Base-by-base conservation (phyloP, 1,140 invertebrate genomes). In the Cotesia glomerata region DNA sequence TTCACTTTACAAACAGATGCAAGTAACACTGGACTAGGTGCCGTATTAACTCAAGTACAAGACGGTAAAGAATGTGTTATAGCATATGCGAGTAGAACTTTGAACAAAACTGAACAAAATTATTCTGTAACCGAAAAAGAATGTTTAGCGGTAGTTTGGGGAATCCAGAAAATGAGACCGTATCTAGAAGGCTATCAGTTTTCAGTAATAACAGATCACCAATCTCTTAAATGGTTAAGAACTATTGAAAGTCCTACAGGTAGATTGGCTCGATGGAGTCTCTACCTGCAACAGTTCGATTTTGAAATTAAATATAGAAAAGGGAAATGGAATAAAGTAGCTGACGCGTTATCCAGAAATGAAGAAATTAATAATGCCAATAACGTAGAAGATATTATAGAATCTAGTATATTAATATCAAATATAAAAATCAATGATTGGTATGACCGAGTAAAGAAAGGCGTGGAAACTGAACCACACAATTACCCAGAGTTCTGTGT, bases 101-200 rank as follows among this genome's bases (percentile, higher is more conserved):
- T 89, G 11, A 75, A 56, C 9, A 69, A 67, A 11, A 45, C 75
- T 5, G 87, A 90, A 78, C 73, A 52, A 54, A 88, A 88, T 32
- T 89, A 87, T 72, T 75, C 74, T 2, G 78, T 79, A 4, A 86
- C 84, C 1, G 87, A 90, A 77, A 74, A 79, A 61, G 88, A 90
- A 81, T 83, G 82, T 64, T 73, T 89, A 34, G 86, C 85, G 0
- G 80, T 89, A 8, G 51, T 89, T 8, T 81, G 78, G 74, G 82
- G 79, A 4, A 76, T 89, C 3, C 76, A 87, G 65, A 81, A 86
- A 51, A 87, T 87, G 70, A 51, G 78, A 26, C 73, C 74, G n/a
- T 90, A 84, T 79, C 66, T 90, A 3, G 80, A 84, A 67, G 82
- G 81, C 1, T 77, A 68, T 5, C 72, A 82, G 18, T 88, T 90